Base-by-base conservation (phyloP, 1,140 invertebrate genomes). In the Procambarus clarkii region DNA sequence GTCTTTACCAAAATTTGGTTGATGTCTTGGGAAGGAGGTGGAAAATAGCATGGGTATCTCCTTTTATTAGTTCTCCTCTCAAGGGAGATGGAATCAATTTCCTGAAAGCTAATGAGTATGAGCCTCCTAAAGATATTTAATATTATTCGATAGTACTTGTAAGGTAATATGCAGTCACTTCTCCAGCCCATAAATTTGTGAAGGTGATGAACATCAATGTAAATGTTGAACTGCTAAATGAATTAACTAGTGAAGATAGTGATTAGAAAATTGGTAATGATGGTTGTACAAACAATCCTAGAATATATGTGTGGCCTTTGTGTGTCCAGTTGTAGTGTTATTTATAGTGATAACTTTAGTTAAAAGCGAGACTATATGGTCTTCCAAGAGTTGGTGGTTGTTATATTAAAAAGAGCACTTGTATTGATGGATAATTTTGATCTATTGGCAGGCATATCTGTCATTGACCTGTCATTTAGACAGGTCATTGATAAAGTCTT, bases 101-200 rank as follows among this genome's bases (percentile, higher is more conserved):
- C 45, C 48, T 69, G 11, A 82, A 71, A 46, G 64, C 87, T 58
- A 89, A 81, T 83, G 79, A 89, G 21, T 89, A 89, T 83, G 87
- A 89, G 15, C 87, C 80, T n/a, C 87, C 87, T 24, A 89, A 89
- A 34, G 87, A 89, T 58, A 89, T 89, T 82, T 89, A 83, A 85
- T 13, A 9, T 34, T 34, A 34, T 74, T 8, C 1, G 0, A 8
- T 8, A 4, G 15, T 34, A 34, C 69, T 24, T 74, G 8, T 34
- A 21, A 1, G 34, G 69, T 34, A 34, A 21, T 15, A 74, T 5
- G 69, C 21, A 21, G n/a, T 8, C 5, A 5, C 24, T 9, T 34
- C 5, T 69, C 4, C 34, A 74, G 24, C 60, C 60, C 24, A 34
- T 8, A 21, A 34, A 0, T 15, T 74, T 34, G 8, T 34, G 24